Evolutionary conservation across 2,797 vertebrate species (phyloP), one percentile per base, ranked within the genome.

Genomic region (Hapalemur alaotrensis): DNA sequence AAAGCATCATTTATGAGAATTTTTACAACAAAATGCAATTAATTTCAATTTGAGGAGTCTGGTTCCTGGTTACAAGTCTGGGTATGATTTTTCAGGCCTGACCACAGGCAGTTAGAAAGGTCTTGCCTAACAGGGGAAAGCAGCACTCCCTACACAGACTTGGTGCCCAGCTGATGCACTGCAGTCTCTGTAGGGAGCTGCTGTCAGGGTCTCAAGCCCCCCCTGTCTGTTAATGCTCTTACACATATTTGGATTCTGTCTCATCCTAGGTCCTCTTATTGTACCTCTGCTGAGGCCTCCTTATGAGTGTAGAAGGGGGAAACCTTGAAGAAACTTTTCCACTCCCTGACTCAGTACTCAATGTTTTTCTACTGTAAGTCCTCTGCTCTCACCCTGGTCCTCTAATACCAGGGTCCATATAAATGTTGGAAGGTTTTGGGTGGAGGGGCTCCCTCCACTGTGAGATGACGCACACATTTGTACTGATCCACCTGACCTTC

Each of bases 381-480:
- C 14, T 54, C 10, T 32, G 48, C 10, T 69, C 41, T 80, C 6
- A 18, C 17, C 48, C 38, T 69, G 4, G 9, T 23, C 12, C 59
- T 9, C 46, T 65, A 28, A n/a, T 7, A 13, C 4, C 13, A 46
- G 35, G 28, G 7, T 41, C 14, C 30, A 10, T 69, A 41, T 54
- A 80, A n/a, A 12, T 52, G 7, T 5, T 15, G 28, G 12, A 32
- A 18, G 5, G 22, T 48, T 38, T 30, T 78, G 11, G 12, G 12
- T 57, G 23, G 54, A 57, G 11, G 5, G 32, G n/a, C 11, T 43
- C 22, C 38, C 38, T 54, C 30, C 38, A 17, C 63, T 9, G 3
- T 11, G 1, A 43, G 8, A 69, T n/a, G 18, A 52, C 2, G 2
- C 0, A 0, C 61, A 43, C 20, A 9, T 38, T 20, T 18, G 9